phyloP scores from a whole-genome alignment of 2,113 vertebrate genomes.

The Phaethon lepturus region DNA sequence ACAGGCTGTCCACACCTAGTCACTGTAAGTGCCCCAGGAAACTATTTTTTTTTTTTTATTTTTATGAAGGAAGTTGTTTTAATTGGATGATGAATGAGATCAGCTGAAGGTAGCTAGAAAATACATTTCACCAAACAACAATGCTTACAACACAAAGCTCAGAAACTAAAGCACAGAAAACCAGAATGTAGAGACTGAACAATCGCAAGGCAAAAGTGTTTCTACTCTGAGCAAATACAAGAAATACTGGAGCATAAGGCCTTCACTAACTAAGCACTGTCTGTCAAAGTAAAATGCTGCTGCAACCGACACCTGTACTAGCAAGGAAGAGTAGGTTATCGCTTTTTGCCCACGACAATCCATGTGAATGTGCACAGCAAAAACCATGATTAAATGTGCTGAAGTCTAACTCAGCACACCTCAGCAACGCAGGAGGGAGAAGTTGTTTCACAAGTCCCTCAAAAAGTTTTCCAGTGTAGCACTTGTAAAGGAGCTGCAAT shows the following conservation, averaged over 20 bases:
- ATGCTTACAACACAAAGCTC: neutral
- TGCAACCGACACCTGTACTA: neutral
- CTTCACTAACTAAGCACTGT: neutral
- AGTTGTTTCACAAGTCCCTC: neutral
- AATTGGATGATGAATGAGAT: neutral
- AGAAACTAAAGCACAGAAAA: neutral
- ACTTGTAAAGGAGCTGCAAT: neutral
- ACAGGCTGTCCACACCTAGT: neutral
- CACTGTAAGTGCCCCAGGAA: neutral
- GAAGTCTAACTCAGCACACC: neutral
- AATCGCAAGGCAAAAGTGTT: slow-evolving; percentile 40
- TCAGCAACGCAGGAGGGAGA: neutral
- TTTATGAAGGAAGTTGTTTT: neutral
- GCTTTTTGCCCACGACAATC: neutral
- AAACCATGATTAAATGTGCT: neutral
- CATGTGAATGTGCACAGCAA: neutral
- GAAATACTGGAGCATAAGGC: neutral
- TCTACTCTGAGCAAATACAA: slow-evolving; percentile 11
- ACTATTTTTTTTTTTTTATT: neutral
- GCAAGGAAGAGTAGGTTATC: neutral
- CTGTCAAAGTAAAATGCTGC: neutral
- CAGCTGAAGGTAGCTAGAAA: neutral
- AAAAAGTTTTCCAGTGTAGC: slow-evolving; percentile 43
- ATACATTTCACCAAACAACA: neutral
- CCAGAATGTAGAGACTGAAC: slow-evolving; percentile 3